Percentiles rank a stretch among this genome's conserved stretches.
phyloP scores from a whole-genome alignment of 2,797 vertebrate genomes.

The Sebastes goodei region DNA sequence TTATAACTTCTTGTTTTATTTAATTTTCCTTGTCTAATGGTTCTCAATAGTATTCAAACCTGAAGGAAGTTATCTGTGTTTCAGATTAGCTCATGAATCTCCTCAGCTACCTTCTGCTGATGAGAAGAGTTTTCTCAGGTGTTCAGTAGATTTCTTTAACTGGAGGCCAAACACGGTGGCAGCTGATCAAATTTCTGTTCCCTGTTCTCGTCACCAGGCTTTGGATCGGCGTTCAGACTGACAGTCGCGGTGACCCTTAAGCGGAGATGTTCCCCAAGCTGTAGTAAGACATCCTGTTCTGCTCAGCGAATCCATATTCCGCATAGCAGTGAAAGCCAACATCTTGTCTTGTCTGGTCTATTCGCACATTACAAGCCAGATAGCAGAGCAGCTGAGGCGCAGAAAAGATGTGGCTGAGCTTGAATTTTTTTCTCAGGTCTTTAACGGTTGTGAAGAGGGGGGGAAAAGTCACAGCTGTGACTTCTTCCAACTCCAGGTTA shows the following conservation, averaged over 20 bases:
- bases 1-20: not conserved
- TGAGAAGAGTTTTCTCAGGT: slow-evolving; percentile 22
- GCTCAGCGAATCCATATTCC: slow-evolving; percentile 23
- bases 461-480: slow-evolving; percentile 53
- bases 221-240: not conserved
- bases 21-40: not conserved
- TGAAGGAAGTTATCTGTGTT: not conserved
- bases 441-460: slow-evolving; percentile 17
- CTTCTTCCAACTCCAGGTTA: slow-evolving; percentile 43
- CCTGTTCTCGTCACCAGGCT: slow-evolving; percentile 8
- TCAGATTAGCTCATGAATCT: not conserved
- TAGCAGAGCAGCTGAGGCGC: slow-evolving; percentile 48
- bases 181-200: slow-evolving; percentile 39
- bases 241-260: slow-evolving; percentile 13
- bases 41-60: not conserved
- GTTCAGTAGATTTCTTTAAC: not conserved
- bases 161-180: slow-evolving; percentile 21
- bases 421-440: slow-evolving; percentile 22
- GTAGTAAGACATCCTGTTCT: slow-evolving; percentile 56
- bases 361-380: slow-evolving; percentile 49
- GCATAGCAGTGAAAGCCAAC: slow-evolving; percentile 22
- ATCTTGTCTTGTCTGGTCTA: slow-evolving; percentile 32
- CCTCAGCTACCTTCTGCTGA: slow-evolving; percentile 1
- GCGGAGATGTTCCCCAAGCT: slow-evolving; percentile 31
- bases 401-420: slow-evolving; percentile 27